A percentile compares a stretch with the other conserved stretches of the same genome.
phyloP scores from a whole-genome alignment of 2,113 vertebrate genomes.

The Chloebia gouldiae region DNA sequence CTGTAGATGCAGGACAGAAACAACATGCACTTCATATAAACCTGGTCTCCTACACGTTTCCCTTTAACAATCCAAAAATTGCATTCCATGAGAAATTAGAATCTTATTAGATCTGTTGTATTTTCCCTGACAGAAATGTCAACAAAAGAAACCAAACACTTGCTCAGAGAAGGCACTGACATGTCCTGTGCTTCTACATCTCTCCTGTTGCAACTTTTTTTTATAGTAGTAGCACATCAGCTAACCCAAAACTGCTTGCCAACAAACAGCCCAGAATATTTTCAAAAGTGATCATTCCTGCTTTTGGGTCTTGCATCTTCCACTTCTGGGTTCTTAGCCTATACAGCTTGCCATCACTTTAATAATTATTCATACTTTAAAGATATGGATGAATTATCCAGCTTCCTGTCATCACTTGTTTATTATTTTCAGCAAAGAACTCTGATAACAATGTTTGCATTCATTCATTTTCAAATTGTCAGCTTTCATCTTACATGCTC shows the following conservation, averaged over 20 bases:
- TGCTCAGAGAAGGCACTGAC: not conserved
- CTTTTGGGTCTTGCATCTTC: not conserved
- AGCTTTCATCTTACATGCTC: not conserved
- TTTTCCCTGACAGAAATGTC: not conserved
- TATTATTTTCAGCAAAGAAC: constrained; percentile 37
- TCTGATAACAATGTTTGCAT: not conserved
- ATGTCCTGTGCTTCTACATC: not conserved
- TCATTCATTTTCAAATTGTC: not conserved
- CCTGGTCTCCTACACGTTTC: not conserved
- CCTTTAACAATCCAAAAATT: not conserved
- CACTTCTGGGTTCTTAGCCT: not conserved
- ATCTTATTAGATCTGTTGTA: not conserved
- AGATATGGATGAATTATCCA: not conserved
- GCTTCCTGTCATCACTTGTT: constrained; percentile 36
- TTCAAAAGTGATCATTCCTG: not conserved
- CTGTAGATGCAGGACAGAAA: not conserved
- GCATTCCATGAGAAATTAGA: not conserved
- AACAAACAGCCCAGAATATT: not conserved
- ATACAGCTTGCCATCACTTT: not conserved
- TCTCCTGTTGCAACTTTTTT: not conserved
- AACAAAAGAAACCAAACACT: not conserved
- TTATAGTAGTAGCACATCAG: not conserved
- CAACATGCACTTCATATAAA: not conserved
- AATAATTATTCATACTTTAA: not conserved
- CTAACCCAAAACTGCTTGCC: not conserved